Percentiles rank a stretch among this genome's conserved stretches.
Evolutionary conservation across 2,888 invertebrate genomes (phyloP).

Genomic region (Anoplius nigerrimus): DNA sequence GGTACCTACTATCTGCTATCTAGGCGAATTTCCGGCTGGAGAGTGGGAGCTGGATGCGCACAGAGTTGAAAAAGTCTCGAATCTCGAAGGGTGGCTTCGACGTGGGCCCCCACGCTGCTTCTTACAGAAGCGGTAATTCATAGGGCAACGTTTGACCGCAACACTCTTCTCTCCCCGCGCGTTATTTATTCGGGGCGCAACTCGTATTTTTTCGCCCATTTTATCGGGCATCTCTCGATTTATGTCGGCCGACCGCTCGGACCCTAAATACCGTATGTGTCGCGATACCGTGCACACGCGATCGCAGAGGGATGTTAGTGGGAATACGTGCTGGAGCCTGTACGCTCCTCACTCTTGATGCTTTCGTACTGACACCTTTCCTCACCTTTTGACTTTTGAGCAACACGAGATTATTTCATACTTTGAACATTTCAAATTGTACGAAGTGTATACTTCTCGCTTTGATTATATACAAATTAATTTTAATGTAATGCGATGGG

Average conservation of each 20-base stretch:
- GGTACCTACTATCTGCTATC: too few species aligned
- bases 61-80: too few species aligned
- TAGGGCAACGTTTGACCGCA: conserved; percentile 49
- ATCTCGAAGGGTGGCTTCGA: neutral
- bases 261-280: conserved; percentile 45
- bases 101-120: conserved; percentile 8
- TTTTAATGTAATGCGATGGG: too few species aligned
- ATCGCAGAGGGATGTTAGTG: neutral
- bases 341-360: neutral
- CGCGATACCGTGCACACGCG: conserved; percentile 7
- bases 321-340: neutral
- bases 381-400: too few species aligned
- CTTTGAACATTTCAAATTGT: too few species aligned
- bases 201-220: conserved; percentile 55
- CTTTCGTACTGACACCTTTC: too few species aligned
- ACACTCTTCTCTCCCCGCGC: conserved; percentile 30
- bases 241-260: conserved; percentile 47
- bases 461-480: too few species aligned
- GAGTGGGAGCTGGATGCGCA: too few species aligned
- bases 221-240: conserved; percentile 60
- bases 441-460: too few species aligned
- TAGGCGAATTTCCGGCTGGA: too few species aligned
- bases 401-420: too few species aligned
- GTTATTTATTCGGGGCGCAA: conserved; percentile 58
- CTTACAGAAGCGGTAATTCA: conserved; percentile 47